Conservation (phyloP, 2,888 invertebrate genomes). For the Hecatera dysodea region DNA sequence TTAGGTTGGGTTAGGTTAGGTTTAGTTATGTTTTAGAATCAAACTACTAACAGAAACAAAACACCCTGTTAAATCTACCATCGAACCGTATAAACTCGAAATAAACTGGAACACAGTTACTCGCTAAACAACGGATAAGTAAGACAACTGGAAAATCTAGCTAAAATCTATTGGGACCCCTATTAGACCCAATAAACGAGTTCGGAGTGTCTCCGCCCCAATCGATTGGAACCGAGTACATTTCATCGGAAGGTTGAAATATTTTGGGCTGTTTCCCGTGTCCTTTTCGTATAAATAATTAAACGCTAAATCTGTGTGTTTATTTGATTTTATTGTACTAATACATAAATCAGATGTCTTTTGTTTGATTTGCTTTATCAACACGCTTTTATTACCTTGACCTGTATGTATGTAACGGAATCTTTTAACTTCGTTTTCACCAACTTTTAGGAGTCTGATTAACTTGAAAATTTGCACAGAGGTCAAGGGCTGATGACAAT, state of each 20-base stretch:
- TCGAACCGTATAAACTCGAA: background rate
- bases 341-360: constrained; percentile 21
- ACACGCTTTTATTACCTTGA: no score
- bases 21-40: background rate
- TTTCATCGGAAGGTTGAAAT: constrained; percentile 58
- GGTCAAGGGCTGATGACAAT: no score
- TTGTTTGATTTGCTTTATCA: constrained; percentile 15
- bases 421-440: no score
- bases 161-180: constrained; percentile 38
- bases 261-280: constrained; percentile 50
- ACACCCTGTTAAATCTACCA: background rate
- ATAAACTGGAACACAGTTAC: constrained; percentile 15
- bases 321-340: constrained; percentile 55
- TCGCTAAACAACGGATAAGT: constrained; percentile 14
- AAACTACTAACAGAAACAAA: background rate
- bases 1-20: no score
- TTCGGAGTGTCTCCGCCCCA: constrained; percentile 34
- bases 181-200: constrained; percentile 49
- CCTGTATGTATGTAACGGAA: no score
- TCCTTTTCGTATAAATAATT: constrained; percentile 51
- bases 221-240: constrained; percentile 52
- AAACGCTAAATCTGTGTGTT: constrained; percentile 54
- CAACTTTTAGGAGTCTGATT: no score
- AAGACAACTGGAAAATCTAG: constrained; percentile 41
- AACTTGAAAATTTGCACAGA: no score